phyloP scores from a whole-genome alignment of 2,797 vertebrate genomes.

The Remorina albescens region DNA sequence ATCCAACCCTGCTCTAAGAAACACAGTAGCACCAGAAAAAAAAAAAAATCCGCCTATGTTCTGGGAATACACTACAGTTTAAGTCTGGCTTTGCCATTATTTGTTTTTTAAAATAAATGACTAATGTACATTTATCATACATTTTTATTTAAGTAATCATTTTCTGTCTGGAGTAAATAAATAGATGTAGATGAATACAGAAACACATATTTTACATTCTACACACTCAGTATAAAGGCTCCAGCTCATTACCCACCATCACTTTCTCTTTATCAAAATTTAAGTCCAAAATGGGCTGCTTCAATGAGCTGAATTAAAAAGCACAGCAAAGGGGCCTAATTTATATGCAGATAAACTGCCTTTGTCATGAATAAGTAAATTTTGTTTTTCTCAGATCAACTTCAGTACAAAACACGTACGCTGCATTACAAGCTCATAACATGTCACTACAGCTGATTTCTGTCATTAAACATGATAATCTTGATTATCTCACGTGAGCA shows the following conservation, averaged over 20 bases:
- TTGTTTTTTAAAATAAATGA: slow-evolving; percentile 18
- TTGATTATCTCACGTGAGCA: slow-evolving; percentile 54
- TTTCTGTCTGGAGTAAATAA: slow-evolving; percentile 29
- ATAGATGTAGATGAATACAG: slow-evolving; percentile 18
- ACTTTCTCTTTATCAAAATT: slow-evolving; percentile 34
- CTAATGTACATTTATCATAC: slow-evolving; percentile 7
- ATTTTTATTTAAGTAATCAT: slow-evolving; percentile 14
- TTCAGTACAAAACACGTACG: slow-evolving; percentile 13
- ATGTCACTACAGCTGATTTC: slow-evolving; percentile 26
- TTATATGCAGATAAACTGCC: slow-evolving; percentile 58
- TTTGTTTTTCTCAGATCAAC: slow-evolving; percentile 38
- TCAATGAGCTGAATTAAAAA: slow-evolving; percentile 17
- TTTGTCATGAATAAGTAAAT: slow-evolving; percentile 33
- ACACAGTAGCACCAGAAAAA: slow-evolving; percentile 34
- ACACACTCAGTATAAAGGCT: slow-evolving; percentile 7
- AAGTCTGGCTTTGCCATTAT: slow-evolving; percentile 6
- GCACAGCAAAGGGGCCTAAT: slow-evolving; percentile 32
- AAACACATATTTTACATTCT: slow-evolving; percentile 30
- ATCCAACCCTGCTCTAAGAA: slow-evolving; percentile 26
- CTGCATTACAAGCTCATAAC: slow-evolving; percentile 46
- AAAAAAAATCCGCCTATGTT: slow-evolving; percentile 55
- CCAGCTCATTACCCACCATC: slow-evolving; percentile 24
- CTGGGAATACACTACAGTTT: slow-evolving; percentile 20
- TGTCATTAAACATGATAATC: slow-evolving; percentile 36
- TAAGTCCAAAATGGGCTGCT: slow-evolving; percentile 24